Conservation (phyloP, 2,888 invertebrate species). For the Macrophya alboannulata region DNA sequence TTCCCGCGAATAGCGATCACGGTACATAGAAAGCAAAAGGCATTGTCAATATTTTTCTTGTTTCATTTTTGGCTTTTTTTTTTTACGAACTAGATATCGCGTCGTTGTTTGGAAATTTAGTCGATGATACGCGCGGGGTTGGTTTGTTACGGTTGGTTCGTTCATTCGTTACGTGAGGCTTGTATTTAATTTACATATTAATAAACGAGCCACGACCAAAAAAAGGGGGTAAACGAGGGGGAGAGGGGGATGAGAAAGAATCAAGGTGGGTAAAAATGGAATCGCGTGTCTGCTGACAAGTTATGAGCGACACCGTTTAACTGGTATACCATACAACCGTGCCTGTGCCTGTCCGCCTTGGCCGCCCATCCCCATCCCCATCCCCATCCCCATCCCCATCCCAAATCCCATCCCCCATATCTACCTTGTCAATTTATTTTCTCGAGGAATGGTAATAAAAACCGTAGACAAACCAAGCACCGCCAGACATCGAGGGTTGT, state of each 20-base stretch:
- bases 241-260: not conserved
- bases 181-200: conserved; percentile 73
- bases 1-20: not conserved
- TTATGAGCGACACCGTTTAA: conserved; percentile 36
- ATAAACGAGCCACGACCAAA: conserved; percentile 62
- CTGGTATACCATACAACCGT: conserved; percentile 1
- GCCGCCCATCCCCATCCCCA: no score
- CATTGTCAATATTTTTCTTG: not conserved
- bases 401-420: no score
- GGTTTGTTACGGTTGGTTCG: not conserved
- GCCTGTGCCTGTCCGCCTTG: not conserved
- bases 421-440: conserved; percentile 24
- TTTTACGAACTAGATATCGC: not conserved
- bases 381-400: no score
- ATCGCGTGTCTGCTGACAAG: conserved; percentile 28
- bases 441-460: conserved; percentile 14
- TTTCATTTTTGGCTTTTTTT: not conserved
- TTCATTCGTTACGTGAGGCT: conserved; percentile 57
- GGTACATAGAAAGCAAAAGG: not conserved
- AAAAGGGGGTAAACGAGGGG: no score
- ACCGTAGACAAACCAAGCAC: not conserved
- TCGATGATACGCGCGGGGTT: not conserved
- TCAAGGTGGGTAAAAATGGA: not conserved
- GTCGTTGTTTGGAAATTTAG: not conserved
- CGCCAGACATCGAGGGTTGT: conserved; percentile 8